Conservation (phyloP, 2,888 invertebrate genomes). For the Odontothrips loti region DNA sequence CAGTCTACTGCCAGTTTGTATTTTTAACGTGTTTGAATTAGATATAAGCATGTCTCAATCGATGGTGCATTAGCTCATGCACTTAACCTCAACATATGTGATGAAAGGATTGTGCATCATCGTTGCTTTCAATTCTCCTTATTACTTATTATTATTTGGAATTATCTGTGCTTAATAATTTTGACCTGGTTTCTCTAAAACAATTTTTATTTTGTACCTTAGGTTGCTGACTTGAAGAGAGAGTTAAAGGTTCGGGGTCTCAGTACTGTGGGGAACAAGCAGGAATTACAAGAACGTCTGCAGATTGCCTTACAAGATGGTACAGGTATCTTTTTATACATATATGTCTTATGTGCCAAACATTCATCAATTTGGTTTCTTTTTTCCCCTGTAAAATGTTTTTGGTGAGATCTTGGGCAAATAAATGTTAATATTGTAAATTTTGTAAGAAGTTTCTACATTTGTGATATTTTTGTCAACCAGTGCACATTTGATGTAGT, state of each 20-base stretch:
- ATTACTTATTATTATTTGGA: no score
- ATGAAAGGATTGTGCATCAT: not conserved
- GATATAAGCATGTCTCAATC: no score
- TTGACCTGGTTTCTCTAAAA: not conserved
- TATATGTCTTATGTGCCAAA: no score
- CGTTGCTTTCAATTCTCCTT: not conserved
- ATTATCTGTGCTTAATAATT: not conserved
- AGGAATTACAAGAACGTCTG: slow-evolving; percentile 71
- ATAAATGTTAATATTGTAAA: not conserved
- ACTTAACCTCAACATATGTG: not conserved
- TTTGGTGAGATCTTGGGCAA: not conserved
- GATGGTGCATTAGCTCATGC: not conserved
- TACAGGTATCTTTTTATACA: slow-evolving; percentile 38
- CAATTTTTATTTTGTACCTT: slow-evolving; percentile 40
- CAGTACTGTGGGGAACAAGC: slow-evolving; percentile 72
- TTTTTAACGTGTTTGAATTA: no score
- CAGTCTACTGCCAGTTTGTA: not conserved
- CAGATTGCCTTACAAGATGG: slow-evolving; percentile 58
- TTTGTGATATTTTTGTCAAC: not conserved
- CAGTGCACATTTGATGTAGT: not conserved
- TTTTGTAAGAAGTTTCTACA: not conserved
- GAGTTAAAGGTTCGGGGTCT: slow-evolving; percentile 76
- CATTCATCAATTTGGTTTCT: not conserved
- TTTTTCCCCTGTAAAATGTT: slow-evolving; percentile 39
- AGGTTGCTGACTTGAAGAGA: slow-evolving; percentile 80